These are phyloP conservation scores for Cliona cf. orientalis DNA, from an alignment of 37 sponge, comb jelly and placozoan species.

Conservation along the genomic window DNA sequence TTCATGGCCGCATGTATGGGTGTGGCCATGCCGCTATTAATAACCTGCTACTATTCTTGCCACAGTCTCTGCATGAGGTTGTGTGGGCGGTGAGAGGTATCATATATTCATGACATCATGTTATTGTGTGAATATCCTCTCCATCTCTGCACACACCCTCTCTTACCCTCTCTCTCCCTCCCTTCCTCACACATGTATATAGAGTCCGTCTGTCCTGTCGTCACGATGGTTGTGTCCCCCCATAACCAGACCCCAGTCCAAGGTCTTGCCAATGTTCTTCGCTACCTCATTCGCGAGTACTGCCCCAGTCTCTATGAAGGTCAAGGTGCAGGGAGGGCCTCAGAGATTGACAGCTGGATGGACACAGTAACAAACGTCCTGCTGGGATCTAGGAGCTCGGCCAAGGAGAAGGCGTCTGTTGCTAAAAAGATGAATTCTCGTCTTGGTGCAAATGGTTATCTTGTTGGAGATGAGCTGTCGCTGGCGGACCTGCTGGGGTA, in stretches of 20 bases:
- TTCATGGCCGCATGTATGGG: too few species aligned
- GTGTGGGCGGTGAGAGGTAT: too few species aligned
- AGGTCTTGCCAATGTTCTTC: constrained; percentile 74
- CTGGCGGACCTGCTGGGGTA: constrained; percentile 73
- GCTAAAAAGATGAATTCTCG: constrained; percentile 63
- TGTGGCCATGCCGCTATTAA: too few species aligned
- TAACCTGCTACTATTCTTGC: too few species aligned
- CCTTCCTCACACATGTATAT: not conserved
- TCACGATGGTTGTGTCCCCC: constrained; percentile 72
- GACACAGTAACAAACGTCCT: constrained; percentile 38
- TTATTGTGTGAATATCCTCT: not conserved
- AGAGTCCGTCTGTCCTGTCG: constrained; percentile 34
- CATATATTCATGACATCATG: too few species aligned
- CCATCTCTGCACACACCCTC: too few species aligned
- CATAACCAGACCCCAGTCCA: constrained; percentile 70
- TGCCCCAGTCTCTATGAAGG: constrained; percentile 71
- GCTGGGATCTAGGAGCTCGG: constrained; percentile 36
- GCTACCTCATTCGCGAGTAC: constrained; percentile 72
- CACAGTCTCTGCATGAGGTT: too few species aligned
- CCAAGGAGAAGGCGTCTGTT: constrained; percentile 65
- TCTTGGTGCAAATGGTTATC: constrained; percentile 46
- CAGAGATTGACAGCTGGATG: constrained; percentile 75
- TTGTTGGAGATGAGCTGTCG: constrained; percentile 53
- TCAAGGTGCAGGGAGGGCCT: constrained; percentile 7
- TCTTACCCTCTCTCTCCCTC: not conserved